Evolutionary conservation across 2,797 vertebrate species (phyloP), one percentile per base, ranked within the genome.

Genomic region (Lutjanus argentimaculatus): DNA sequence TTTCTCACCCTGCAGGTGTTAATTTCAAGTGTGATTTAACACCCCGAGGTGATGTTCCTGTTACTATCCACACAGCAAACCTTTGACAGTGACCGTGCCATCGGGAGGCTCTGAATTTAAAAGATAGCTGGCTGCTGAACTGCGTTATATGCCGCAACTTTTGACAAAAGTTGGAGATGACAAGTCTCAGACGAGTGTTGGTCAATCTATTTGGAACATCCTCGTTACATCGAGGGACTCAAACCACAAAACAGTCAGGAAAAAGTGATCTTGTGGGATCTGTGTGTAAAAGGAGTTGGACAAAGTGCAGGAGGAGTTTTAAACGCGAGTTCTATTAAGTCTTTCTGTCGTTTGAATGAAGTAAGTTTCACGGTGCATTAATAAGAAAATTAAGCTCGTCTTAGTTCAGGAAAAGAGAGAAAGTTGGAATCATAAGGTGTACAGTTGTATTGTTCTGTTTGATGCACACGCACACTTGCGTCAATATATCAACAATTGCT

Each of bases 1-100:
- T 71, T 71, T 84, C 25, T 56, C 59, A 77, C 59, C 61, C 66
- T 45, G 59, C 63, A 71, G 67, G 85, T 72, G 75, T 76, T 82
- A 17, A 78, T 80, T 72, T 80, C 3, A 51, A 66, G 21, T 21
- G 66, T 19, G 51, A 80, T 19, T 72, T 42, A 67, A 77, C 67
- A 73, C 56, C 67, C 48, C 19, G 36, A 62, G 49, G 70, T 72
- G 66, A 40, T 65, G 48, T 59, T 77, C 45, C 22, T 68, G 64
- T 83, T 88, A 83, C 62, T 51, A 80, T 46, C 59, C 64, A 40
- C 51, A 45, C 57, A 74, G 16, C 6, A 53, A 69, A 59, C 21
- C n/a, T 57, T 59, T 53, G 16, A 16, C 22, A 72, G 49, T 11
- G 21, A 52, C 40, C 22, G 36, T 21, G 14, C 48, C 55, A 70